Evolutionary conservation across 2,113 vertebrate species (phyloP).

Genomic region (Dromiciops gliroides): DNA sequence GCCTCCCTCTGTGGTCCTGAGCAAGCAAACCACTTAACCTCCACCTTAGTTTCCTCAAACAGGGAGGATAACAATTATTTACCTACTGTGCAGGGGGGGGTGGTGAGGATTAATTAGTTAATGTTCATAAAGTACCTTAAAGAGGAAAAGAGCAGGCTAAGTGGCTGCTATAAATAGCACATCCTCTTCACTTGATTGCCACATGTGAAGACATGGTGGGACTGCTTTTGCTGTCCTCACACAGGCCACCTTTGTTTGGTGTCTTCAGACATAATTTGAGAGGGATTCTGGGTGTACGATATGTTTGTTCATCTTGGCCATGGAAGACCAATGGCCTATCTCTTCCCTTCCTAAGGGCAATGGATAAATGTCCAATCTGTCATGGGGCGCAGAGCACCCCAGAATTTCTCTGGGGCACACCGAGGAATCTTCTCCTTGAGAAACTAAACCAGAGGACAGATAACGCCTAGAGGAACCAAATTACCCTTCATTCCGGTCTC

Average conservation of each 20-base stretch:
- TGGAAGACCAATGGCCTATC: background rate
- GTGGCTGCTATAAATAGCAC: slow-evolving; percentile 59
- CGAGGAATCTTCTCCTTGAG: too few species aligned
- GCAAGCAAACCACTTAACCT: slow-evolving; percentile 64
- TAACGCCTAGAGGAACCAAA: too few species aligned
- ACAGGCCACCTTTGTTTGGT: background rate
- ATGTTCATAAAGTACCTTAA: slow-evolving; percentile 69
- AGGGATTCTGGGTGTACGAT: background rate
- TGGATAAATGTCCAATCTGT: too few species aligned
- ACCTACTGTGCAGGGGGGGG: slow-evolving; percentile 49
- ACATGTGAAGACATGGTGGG: slow-evolving; percentile 37
- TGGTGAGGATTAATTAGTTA: slow-evolving; percentile 72
- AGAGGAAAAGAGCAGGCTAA: slow-evolving; percentile 61
- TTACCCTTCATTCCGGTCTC: too few species aligned
- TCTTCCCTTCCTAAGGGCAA: background rate
- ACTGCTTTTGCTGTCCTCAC: slow-evolving; percentile 35
- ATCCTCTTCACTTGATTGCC: slow-evolving; percentile 67
- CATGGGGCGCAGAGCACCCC: too few species aligned
- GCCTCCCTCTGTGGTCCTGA: slow-evolving; percentile 45
- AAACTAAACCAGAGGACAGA: too few species aligned
- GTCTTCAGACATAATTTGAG: slow-evolving; percentile 30
- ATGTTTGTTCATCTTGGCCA: background rate
- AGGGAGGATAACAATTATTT: slow-evolving; percentile 66
- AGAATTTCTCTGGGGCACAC: too few species aligned
- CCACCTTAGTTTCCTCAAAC: slow-evolving; percentile 61